phyloP scores from a whole-genome alignment of 2,113 vertebrate genomes.

The Solea solea region DNA sequence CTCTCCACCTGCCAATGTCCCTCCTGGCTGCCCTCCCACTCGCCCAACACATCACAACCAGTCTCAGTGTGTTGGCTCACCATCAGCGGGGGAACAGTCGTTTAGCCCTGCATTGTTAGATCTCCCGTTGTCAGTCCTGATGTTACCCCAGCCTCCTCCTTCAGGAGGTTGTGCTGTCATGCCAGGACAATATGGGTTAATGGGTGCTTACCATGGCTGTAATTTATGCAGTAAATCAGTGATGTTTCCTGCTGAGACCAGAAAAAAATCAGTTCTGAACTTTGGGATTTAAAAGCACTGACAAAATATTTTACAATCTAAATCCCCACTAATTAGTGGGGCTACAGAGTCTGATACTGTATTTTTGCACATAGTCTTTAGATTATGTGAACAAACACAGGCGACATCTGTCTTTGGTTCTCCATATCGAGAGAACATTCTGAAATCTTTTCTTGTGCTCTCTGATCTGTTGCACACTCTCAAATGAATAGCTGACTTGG shows the following conservation, averaged over 20 bases:
- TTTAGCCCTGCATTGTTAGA: constrained; percentile 20
- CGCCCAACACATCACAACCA: constrained; percentile 8
- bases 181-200: constrained; percentile 16
- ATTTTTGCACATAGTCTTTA: neutral
- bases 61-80: constrained; percentile 34
- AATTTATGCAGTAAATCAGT: constrained; percentile 13
- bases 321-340: neutral
- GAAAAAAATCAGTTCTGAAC: constrained; percentile 2
- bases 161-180: constrained; percentile 13
- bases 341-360: neutral
- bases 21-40: constrained; percentile 3
- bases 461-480: constrained; percentile 30
- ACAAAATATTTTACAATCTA: neutral
- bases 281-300: neutral
- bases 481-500: constrained; percentile 7
- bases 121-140: constrained; percentile 37
- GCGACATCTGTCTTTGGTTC: constrained; percentile 28
- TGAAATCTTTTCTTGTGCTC: constrained; percentile 18
- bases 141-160: constrained; percentile 7
- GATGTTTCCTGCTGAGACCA: constrained; percentile 33
- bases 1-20: constrained; percentile 52
- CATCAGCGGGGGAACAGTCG: constrained; percentile 32
- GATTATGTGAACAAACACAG: constrained; percentile 14
- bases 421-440: constrained; percentile 22
- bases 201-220: constrained; percentile 9